Evolutionary conservation across 2,113 vertebrate species (phyloP), one percentile per base, ranked within the genome.

Genomic region (Crocuta crocuta): DNA sequence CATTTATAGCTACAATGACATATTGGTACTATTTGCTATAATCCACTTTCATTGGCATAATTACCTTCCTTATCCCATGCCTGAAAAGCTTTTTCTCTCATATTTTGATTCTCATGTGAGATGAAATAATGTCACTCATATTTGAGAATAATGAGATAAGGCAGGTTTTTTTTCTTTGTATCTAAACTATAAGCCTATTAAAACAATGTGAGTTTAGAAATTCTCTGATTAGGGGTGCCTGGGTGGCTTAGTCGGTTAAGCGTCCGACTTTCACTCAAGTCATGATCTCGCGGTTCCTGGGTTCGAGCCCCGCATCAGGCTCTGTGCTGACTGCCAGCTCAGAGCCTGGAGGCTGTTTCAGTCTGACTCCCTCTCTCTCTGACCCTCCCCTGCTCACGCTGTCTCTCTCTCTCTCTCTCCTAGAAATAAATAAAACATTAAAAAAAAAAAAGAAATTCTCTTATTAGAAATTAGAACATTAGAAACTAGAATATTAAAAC

Each of bases 71-170:
- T 90, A 70, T 8, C 7, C 3, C 12, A 35, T 48, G 11, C 5
- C 6, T 84, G 84, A 76, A 63, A 84, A 82, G 24, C 13, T 73
- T 11, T 1, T 10, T n/a, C 2, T 50, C 33, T 53, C 39, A 82
- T 76, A 94, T 76, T 93, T 88, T 74, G n/a, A 89, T 79, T 73
- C 17, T 65, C 7, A 58, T 31, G 1, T 68, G 58, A 87, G 50
- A 94, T 89, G 89, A 89, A 92, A 71, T 83, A 58, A 71, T 63
- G 63, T 39, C 63, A 94, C 26, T 89, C 88, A 89, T 76, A 91
- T 23, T 91, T 95, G 43, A 33, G 66, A 82, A 87, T 55, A n/a
- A 76, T 66, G 17, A 94, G n/a, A 76, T 76, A 68, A 94, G 10
- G 8, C 88, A 24, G 26, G 35, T 85, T 45, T 39, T 53, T 11